Evolutionary conservation across 1,140 invertebrate genomes (phyloP).

Genomic region (Eulimnadia texana): DNA sequence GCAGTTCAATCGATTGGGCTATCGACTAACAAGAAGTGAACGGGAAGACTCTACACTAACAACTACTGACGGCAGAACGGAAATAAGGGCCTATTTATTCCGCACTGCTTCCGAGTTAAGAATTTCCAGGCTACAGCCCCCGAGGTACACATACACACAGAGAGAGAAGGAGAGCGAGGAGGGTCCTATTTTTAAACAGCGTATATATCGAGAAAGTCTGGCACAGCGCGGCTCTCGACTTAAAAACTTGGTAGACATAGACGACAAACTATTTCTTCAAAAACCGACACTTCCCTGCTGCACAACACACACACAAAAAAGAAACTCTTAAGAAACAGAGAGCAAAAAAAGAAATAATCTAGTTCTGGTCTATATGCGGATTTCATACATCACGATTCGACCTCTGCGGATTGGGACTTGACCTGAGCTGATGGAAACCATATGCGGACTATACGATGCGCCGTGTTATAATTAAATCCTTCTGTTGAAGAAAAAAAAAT

Average conservation of each 20-base stretch:
- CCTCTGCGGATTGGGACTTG: neutral
- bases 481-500: neutral
- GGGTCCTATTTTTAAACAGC: neutral
- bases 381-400: neutral
- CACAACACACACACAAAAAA: neutral
- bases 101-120: neutral
- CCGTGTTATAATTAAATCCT: neutral
- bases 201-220: neutral
- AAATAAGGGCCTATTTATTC: neutral
- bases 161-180: neutral
- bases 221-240: neutral
- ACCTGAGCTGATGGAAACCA: neutral
- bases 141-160: neutral
- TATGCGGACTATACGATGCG: neutral
- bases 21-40: too few relatives aligned
- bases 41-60: too few relatives aligned
- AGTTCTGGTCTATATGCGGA: neutral
- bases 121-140: too few relatives aligned
- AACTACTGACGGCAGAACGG: neutral
- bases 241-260: neutral
- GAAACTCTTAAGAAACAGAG: neutral
- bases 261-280: neutral
- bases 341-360: neutral
- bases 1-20: too few relatives aligned
- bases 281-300: neutral